Base-by-base conservation (phyloP, 2,113 vertebrate genomes). In the Epinephelus lanceolatus region DNA sequence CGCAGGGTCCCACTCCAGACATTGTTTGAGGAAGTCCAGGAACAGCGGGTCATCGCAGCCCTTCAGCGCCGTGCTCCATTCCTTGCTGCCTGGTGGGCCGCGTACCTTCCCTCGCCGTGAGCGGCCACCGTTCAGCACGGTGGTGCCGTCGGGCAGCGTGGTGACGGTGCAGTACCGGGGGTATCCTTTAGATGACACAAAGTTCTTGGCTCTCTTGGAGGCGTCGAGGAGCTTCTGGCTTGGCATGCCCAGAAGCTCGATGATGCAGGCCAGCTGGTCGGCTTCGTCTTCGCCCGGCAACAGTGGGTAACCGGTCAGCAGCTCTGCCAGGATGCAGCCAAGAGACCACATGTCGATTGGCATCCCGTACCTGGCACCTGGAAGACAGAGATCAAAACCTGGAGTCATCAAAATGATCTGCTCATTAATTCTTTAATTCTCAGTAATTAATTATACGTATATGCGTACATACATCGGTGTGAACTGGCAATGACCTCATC, bases 301-400 rank as follows among this genome's bases (percentile, higher is more conserved):
- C 83, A 99, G 97, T 0, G 98, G 98, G 87, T 98, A 99, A 57
- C 98, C 98, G 0, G 98, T 99, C 37, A 99, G 95, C 75, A 99
- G 97, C 93, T 99, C 98, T 0, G 98, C 98, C n/a, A 99, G 95
- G 91, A 99, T 99, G 91, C 98, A 99, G 67, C 98, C 98, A 94
- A 99, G 95, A 92, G 98, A 99, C 98, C 98, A 99, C 97, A 99
- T 99, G 85, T 99, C 98, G 19, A 99, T 99, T 47, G 98, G 97
- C 97, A 99, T 99, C 65, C 98, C 98, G 0, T 99, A 99, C 84
- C 98, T 96, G 84, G 97, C 97, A 55, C 98, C 93, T 94, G 89
- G 1, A 74, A 14, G 60, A 21, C 23, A 67, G 2, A 42, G 37
- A n/a, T 37, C 11, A 37, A 40, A 0, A 53, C n/a, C 19, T 5